Conservation (phyloP, 2,113 vertebrate genomes). For the Andinoacara biseriatus region DNA sequence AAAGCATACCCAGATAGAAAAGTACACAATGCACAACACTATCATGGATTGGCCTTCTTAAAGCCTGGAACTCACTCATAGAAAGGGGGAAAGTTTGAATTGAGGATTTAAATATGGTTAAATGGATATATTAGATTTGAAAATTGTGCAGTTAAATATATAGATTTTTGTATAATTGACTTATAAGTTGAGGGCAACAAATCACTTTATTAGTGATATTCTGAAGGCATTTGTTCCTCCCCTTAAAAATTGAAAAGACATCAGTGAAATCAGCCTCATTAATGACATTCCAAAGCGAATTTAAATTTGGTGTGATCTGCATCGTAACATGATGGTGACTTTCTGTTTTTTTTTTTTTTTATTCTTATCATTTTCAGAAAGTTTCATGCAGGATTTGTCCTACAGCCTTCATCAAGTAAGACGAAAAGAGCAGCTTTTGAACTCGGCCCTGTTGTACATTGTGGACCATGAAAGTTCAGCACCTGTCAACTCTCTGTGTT, state of each 20-base stretch:
- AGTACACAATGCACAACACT: no score
- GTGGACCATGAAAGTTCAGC: slow-evolving; percentile 72
- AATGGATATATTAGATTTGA: no score
- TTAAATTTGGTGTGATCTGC: background rate
- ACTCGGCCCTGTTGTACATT: slow-evolving; percentile 89
- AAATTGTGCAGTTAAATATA: background rate
- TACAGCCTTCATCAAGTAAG: slow-evolving; percentile 89
- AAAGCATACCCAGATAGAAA: no score
- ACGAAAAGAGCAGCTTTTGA: slow-evolving; percentile 86
- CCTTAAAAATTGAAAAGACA: background rate
- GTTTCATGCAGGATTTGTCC: slow-evolving; percentile 84
- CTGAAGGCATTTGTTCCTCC: background rate
- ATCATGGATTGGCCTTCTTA: no score
- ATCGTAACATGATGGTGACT: background rate
- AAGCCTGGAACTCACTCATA: no score
- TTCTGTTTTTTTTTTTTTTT: background rate
- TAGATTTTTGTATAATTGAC: background rate
- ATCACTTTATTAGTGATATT: background rate
- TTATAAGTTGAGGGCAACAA: background rate
- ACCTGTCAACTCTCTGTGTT: slow-evolving; percentile 77
- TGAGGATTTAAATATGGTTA: no score
- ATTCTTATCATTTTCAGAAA: slow-evolving; percentile 66
- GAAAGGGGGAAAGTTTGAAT: no score
- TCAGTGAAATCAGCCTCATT: background rate
- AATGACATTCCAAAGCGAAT: background rate